Conservation (phyloP, 2,888 invertebrate genomes). For the Macropis europaea region DNA sequence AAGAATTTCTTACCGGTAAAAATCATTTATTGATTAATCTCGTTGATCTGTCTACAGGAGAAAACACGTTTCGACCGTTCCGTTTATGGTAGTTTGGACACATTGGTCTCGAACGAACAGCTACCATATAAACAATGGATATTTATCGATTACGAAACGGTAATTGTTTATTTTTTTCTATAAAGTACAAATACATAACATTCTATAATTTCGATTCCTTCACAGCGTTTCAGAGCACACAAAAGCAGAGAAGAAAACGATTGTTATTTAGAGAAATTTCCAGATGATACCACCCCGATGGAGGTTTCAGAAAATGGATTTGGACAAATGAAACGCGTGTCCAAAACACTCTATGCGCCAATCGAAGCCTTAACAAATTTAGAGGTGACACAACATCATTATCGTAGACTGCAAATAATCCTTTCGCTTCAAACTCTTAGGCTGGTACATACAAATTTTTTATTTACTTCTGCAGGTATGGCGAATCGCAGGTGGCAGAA, state of each 20-base stretch:
- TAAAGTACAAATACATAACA: neutral
- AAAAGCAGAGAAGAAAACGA: constrained; percentile 76
- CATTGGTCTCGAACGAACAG: neutral
- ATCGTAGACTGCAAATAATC: neutral
- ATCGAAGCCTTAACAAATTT: constrained; percentile 76
- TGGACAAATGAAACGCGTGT: constrained; percentile 23
- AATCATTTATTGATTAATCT: neutral
- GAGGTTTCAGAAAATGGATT: constrained; percentile 25
- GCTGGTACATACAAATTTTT: constrained; percentile 4
- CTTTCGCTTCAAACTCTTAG: neutral
- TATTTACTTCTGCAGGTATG: constrained; percentile 73
- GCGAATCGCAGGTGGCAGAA: constrained; percentile 79
- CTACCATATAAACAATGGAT: constrained; percentile 54
- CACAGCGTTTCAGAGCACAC: constrained; percentile 79
- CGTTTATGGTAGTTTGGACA: constrained; percentile 35
- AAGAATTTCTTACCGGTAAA: neutral
- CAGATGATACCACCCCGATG: constrained; percentile 19
- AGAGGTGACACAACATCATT: constrained; percentile 73
- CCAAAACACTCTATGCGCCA: constrained; percentile 71
- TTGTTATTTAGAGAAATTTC: constrained; percentile 79
- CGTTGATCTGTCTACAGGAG: constrained; percentile 56
- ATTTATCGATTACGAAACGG: constrained; percentile 71
- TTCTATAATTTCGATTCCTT: constrained; percentile 8
- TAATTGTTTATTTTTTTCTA: constrained; percentile 48
- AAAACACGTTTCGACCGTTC: constrained; percentile 71